phyloP scores from a whole-genome alignment of 2,888 invertebrate species.

The Scaptomyza parva region DNA sequence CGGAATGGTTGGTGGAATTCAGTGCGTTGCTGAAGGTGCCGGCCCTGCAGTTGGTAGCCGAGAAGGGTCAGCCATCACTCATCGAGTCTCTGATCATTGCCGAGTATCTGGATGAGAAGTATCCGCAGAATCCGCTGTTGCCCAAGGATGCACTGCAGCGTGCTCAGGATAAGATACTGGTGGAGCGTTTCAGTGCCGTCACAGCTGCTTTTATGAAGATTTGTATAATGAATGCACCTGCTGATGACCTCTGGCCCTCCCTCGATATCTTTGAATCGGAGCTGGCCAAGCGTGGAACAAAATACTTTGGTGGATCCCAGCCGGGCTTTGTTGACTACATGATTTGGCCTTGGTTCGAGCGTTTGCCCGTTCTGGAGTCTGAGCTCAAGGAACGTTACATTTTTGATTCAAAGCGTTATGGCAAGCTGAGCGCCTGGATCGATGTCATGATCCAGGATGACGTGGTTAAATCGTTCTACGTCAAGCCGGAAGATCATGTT shows the following conservation, averaged over 20 bases:
- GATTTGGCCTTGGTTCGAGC: conserved; percentile 94
- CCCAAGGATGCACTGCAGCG: conserved; percentile 85
- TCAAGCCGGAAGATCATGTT: conserved; percentile 89
- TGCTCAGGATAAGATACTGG: conserved; percentile 84
- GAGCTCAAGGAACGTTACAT: conserved; percentile 86
- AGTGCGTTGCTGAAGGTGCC: conserved; percentile 90
- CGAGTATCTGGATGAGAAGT: conserved; percentile 93
- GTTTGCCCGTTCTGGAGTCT: conserved; percentile 86
- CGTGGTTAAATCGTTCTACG: conserved; percentile 88
- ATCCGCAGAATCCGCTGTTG: conserved; percentile 88
- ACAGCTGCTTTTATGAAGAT: conserved; percentile 73
- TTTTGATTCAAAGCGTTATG: conserved; percentile 56
- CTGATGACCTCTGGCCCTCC: conserved; percentile 78
- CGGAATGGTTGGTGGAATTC: conserved; percentile 92
- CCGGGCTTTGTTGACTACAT: conserved; percentile 93
- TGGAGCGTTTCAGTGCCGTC: conserved; percentile 82
- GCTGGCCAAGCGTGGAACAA: conserved; percentile 87
- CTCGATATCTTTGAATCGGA: conserved; percentile 89
- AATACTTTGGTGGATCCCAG: conserved; percentile 88
- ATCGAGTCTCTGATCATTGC: conserved; percentile 92
- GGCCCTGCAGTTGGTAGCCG: conserved; percentile 88
- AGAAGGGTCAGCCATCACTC: conserved; percentile 86
- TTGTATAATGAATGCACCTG: conserved; percentile 30
- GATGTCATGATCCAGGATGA: conserved; percentile 88
- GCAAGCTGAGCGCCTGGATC: conserved; percentile 40